These are phyloP conservation scores for Rhinophrynus dorsalis DNA, from an alignment of 2,797 vertebrate genomes.

Conservation along the genomic window DNA sequence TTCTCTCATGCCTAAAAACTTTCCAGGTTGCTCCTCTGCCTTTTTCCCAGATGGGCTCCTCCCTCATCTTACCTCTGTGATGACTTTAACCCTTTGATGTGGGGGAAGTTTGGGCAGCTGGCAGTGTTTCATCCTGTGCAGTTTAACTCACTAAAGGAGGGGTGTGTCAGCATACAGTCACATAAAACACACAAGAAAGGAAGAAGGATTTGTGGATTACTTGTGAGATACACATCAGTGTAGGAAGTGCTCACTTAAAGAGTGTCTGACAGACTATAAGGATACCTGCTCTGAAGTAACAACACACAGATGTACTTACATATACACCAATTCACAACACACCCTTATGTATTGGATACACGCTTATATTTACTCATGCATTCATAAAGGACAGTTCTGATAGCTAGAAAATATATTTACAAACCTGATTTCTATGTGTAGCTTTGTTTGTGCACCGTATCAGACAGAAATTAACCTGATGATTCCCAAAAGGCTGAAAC, in stretches of 20 bases:
- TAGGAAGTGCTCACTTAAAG: conserved; percentile 7
- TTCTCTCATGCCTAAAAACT: conserved; percentile 36
- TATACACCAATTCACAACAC: no score
- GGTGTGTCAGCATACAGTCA: conserved; percentile 40
- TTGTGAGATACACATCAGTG: conserved; percentile 25
- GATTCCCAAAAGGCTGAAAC: no score
- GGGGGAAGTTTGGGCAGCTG: not conserved
- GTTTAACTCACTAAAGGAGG: conserved; percentile 41
- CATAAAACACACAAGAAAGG: conserved; percentile 45
- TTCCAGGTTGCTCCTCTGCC: conserved; percentile 42
- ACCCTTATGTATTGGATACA: no score
- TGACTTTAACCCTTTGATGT: conserved; percentile 40
- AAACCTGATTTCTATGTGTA: no score
- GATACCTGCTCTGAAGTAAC: conserved; percentile 12
- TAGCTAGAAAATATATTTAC: no score
- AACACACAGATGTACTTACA: no score
- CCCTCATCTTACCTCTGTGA: conserved; percentile 15
- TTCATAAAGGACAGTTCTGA: no score
- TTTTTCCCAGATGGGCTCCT: conserved; percentile 36
- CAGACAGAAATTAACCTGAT: no score
- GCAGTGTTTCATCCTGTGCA: conserved; percentile 30
- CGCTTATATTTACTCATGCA: no score
- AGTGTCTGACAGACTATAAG: conserved; percentile 27
- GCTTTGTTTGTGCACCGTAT: no score
- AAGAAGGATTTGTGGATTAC: conserved; percentile 47